Conservation (phyloP, 2,113 vertebrate species). For the Apteryx owenii region DNA sequence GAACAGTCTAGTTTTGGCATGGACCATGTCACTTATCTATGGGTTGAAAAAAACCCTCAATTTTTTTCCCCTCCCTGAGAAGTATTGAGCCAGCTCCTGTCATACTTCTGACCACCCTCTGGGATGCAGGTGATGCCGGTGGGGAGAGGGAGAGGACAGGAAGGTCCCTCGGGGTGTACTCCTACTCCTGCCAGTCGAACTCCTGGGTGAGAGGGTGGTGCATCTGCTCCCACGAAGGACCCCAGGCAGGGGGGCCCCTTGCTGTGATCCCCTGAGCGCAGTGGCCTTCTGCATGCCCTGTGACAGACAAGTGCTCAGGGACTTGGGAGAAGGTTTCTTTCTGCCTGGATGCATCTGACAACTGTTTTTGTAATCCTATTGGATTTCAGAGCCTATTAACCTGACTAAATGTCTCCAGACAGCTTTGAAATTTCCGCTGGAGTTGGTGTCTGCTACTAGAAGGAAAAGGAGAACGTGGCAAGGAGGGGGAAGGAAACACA, state of each 20-base stretch:
- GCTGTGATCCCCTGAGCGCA: background rate
- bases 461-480: background rate
- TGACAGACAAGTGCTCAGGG: background rate
- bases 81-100: background rate
- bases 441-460: background rate
- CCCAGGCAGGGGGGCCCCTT: too few relatives aligned
- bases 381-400: background rate
- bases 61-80: background rate
- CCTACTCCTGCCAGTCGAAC: background rate
- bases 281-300: accelerated
- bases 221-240: accelerated
- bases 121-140: background rate
- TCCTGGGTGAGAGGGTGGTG: background rate
- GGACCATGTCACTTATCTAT: background rate
- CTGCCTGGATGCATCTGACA: background rate
- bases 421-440: background rate
- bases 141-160: background rate
- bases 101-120: background rate
- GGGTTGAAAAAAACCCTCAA: background rate
- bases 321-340: background rate
- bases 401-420: background rate
- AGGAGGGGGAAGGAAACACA: background rate
- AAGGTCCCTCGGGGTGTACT: background rate
- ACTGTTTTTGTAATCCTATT: background rate
- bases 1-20: background rate